Conservation (phyloP, 2,888 invertebrate genomes). For the Amphipoea lucens region DNA sequence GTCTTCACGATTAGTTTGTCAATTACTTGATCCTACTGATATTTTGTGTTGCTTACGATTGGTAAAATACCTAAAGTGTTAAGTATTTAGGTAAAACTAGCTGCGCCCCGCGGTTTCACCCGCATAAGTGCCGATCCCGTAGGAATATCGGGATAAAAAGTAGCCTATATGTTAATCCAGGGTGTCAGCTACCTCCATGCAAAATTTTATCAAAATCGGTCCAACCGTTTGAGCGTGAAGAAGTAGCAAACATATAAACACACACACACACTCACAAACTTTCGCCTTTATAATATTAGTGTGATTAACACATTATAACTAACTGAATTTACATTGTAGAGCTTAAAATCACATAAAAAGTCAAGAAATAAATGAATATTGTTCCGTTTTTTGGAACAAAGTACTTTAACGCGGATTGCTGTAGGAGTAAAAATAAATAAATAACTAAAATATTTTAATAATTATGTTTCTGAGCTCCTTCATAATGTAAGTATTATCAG, state of each 20-base stretch:
- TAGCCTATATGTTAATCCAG: no score
- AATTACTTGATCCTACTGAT: neutral
- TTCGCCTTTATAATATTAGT: no score
- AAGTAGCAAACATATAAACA: no score
- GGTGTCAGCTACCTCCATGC: no score
- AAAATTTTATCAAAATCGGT: no score
- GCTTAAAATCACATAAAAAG: neutral
- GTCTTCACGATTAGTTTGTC: neutral
- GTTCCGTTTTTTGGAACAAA: neutral
- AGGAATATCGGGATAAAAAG: no score
- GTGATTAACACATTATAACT: neutral
- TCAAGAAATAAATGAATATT: neutral
- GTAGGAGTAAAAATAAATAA: neutral
- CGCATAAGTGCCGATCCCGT: no score
- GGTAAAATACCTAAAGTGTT: neutral
- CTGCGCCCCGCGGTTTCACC: no score
- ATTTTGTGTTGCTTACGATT: neutral
- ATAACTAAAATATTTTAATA: neutral
- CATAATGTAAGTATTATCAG: slow-evolving; percentile 3
- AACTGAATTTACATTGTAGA: neutral
- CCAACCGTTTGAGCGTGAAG: no score
- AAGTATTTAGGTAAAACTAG: neutral
- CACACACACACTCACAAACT: no score
- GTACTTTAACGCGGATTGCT: no score
- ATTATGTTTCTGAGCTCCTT: neutral